Conservation (phyloP, 2,797 vertebrate genomes). For the Sebastiscus albofasciatus region DNA sequence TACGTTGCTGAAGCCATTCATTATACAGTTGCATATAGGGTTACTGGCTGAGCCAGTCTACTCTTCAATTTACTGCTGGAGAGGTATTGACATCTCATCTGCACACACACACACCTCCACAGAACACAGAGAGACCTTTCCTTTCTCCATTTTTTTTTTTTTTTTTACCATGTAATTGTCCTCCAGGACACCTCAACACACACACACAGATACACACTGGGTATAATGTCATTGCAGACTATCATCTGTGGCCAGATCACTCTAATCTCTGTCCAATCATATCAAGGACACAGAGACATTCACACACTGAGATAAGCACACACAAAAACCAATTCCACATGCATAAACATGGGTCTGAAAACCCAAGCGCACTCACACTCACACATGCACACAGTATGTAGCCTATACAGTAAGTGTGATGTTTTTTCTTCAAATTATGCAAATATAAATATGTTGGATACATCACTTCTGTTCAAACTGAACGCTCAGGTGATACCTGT, state of each 20-base stretch:
- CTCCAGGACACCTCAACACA: constrained; percentile 12
- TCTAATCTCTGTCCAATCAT: constrained; percentile 51
- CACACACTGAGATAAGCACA: constrained; percentile 8
- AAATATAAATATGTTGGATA: not conserved
- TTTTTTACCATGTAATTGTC: constrained; percentile 48
- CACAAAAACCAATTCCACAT: not conserved
- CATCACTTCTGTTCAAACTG: not conserved
- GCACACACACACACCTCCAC: not conserved
- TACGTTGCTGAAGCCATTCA: not conserved
- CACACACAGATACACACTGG: not conserved
- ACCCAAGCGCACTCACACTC: not conserved
- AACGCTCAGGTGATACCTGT: not conserved
- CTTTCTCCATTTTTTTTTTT: constrained; percentile 19
- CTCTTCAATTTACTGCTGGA: constrained; percentile 14
- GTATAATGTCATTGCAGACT: constrained; percentile 50
- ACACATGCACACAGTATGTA: not conserved
- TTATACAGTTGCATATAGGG: not conserved
- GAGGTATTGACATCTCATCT: constrained; percentile 23
- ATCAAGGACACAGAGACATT: constrained; percentile 48
- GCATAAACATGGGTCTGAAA: not conserved
- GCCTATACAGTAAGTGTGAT: not conserved
- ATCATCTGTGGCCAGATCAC: constrained; percentile 56
- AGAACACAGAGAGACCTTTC: constrained; percentile 14
- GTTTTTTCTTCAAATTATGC: not conserved
- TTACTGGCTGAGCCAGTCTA: not conserved